Conservation (phyloP, 2,797 vertebrate species). For the Picus viridis region DNA sequence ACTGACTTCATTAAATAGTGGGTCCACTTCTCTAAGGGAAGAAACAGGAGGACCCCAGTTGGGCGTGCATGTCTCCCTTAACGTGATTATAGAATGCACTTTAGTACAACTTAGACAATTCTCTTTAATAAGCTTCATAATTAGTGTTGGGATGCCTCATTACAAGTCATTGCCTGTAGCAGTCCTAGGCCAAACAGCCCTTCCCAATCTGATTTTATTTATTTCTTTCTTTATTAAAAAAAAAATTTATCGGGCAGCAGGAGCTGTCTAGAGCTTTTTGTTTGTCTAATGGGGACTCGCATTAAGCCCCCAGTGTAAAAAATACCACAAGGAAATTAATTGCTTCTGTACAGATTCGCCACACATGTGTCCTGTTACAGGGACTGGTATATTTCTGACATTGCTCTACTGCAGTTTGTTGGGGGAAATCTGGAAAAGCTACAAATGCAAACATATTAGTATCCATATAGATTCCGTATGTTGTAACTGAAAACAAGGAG, state of each 20-base stretch:
- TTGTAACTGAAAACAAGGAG: slow-evolving; percentile 45
- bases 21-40: neutral
- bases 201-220: slow-evolving; percentile 71
- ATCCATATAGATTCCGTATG: slow-evolving; percentile 34
- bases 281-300: slow-evolving; percentile 76
- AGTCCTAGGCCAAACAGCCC: slow-evolving; percentile 73
- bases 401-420: slow-evolving; percentile 56
- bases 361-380: slow-evolving; percentile 74
- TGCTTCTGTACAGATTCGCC: slow-evolving; percentile 79
- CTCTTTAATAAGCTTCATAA: slow-evolving; percentile 79
- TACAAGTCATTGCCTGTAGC: slow-evolving; percentile 79
- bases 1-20: neutral
- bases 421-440: slow-evolving; percentile 54
- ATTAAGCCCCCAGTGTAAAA: slow-evolving; percentile 77
- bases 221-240: slow-evolving; percentile 1
- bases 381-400: slow-evolving; percentile 69
- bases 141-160: slow-evolving; percentile 78
- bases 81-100: slow-evolving; percentile 47
- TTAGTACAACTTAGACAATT: slow-evolving; percentile 69
- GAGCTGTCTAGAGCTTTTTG: slow-evolving; percentile 78
- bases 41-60: slow-evolving; percentile 3
- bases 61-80: slow-evolving; percentile 17
- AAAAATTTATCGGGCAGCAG: slow-evolving; percentile 73
- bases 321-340: slow-evolving; percentile 83
- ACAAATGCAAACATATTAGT: slow-evolving; percentile 51